phyloP scores from a whole-genome alignment of 2,113 vertebrate genomes.

The Pavo muticus region DNA sequence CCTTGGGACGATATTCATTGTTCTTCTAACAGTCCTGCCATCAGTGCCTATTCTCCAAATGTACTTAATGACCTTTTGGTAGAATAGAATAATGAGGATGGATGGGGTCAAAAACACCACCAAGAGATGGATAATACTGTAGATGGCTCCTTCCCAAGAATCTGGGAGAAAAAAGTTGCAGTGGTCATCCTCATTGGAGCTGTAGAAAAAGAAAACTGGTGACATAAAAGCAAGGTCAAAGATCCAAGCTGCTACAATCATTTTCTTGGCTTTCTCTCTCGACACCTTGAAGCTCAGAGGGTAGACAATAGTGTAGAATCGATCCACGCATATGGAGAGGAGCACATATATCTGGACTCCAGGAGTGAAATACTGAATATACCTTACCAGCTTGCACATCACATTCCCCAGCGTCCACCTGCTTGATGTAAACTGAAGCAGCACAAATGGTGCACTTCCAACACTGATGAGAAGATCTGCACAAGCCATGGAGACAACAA shows the following conservation, averaged over 20 bases:
- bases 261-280: conserved; percentile 92
- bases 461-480: conserved; percentile 89
- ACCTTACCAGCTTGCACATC: conserved; percentile 84
- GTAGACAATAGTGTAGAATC: conserved; percentile 93
- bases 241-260: conserved; percentile 91
- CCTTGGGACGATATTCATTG: conserved; percentile 92
- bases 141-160: conserved; percentile 84
- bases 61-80: conserved; percentile 91
- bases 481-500: conserved; percentile 93
- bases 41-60: conserved; percentile 92
- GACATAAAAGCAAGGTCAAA: conserved; percentile 81
- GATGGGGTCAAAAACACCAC: conserved; percentile 86
- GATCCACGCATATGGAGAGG: conserved; percentile 90
- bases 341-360: conserved; percentile 91
- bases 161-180: conserved; percentile 88
- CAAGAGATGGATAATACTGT: conserved; percentile 79
- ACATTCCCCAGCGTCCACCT: conserved; percentile 82
- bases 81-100: conserved; percentile 85
- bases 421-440: conserved; percentile 85
- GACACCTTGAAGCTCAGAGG: conserved; percentile 96
- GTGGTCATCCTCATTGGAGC: conserved; percentile 69
- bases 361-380: conserved; percentile 88
- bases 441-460: conserved; percentile 81
- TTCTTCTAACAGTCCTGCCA: conserved; percentile 88
- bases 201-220: conserved; percentile 87